These are phyloP conservation scores for Cepaea hortensis DNA, from an alignment of 2,888 invertebrate genomes.

Conservation along the genomic window DNA sequence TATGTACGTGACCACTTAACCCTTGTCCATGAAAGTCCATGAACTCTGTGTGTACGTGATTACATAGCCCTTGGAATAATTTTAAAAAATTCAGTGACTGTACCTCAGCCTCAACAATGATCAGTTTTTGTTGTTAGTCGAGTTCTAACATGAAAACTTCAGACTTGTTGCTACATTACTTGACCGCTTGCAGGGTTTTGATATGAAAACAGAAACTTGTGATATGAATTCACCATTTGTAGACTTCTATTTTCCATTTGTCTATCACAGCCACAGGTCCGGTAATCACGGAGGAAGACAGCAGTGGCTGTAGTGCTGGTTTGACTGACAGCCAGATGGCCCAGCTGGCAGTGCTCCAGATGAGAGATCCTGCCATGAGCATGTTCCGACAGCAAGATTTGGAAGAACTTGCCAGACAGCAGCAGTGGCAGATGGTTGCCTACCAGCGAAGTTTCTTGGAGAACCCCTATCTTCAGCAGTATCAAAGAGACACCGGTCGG, in stretches of 20 bases:
- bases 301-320: conserved; percentile 11
- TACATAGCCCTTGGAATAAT: too few species aligned
- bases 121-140: too few species aligned
- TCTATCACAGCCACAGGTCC: conserved; percentile 42
- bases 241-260: background rate
- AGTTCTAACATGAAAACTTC: too few species aligned
- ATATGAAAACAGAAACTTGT: too few species aligned
- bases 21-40: too few species aligned
- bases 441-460: conserved; percentile 51
- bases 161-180: too few species aligned
- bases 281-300: conserved; percentile 44
- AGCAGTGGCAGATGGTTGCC: conserved; percentile 50
- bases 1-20: too few species aligned
- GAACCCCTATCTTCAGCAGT: conserved; percentile 49
- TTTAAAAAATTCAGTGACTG: too few species aligned
- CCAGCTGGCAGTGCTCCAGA: conserved; percentile 45
- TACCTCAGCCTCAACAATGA: too few species aligned
- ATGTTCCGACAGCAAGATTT: conserved; percentile 49
- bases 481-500: conserved; percentile 44
- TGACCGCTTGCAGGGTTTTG: too few species aligned
- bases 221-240: background rate
- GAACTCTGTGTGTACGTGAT: too few species aligned
- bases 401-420: conserved; percentile 48
- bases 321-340: conserved; percentile 39
- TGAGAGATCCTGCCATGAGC: conserved; percentile 41